Base-by-base conservation (phyloP, 2,797 vertebrate genomes). In the Zalophus californianus region DNA sequence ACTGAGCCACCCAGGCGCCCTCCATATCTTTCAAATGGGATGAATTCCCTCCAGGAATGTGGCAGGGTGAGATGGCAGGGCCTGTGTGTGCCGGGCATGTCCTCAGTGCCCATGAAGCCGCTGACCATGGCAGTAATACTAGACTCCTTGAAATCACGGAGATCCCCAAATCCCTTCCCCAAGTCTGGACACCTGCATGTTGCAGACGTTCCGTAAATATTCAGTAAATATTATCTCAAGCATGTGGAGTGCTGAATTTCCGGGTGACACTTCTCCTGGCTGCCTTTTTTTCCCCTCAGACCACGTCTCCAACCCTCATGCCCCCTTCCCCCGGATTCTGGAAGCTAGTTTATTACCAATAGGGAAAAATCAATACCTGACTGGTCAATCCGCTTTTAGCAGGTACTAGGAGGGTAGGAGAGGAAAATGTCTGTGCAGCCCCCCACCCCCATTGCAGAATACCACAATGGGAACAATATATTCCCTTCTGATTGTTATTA, bases 121-220 rank as follows among this genome's bases (percentile, higher is more conserved):
- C 44, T 3, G 13, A 16, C 48, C 27, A 0, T 1, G 14, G 7
- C 13, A 13, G 32, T 18, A 3, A 5, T 21, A 48, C 10, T 52
- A 23, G n/a, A 6, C 20, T 70, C 11, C 48, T 84, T 32, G 7
- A 85, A 86, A 79, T 58, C 72, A n/a, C 3, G 0, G 84, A 5
- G 21, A 11, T 3, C 20, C 82, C 50, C 35, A 9, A 3, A 14
- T 38, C 50, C 72, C 23, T 52, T 35, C 52, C 9, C n/a, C 23
- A 27, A 12, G 6, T 56, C 72, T 62, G 21, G 32, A 75, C 7
- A 50, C 18, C 3, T 93, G 14, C 20, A 6, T 54, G 6, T 64
- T 52, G 1, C 68, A 70, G 52, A 38, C 60, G 27, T 4, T 82
- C 27, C 25, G 1, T 83, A 78, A 85, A 14, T 64, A 50, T 48